These are phyloP conservation scores for Trogon surrucura DNA, from an alignment of 2,113 vertebrate genomes.

Conservation along the genomic window DNA sequence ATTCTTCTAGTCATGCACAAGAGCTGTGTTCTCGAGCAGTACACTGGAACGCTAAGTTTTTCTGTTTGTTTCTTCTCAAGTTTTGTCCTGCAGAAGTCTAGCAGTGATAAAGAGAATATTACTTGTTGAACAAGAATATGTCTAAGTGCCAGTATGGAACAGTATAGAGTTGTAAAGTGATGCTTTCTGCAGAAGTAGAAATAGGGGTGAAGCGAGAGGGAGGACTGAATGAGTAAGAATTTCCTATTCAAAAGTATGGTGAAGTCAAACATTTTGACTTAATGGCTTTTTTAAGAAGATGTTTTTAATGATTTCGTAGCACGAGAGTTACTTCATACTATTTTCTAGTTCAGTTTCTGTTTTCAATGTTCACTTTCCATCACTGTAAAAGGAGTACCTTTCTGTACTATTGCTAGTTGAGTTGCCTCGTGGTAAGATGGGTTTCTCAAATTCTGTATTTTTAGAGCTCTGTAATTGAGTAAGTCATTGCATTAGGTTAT, in stretches of 20 bases:
- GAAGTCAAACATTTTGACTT: neutral
- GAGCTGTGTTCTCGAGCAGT: neutral
- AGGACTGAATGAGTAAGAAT: neutral
- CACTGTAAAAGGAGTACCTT: neutral
- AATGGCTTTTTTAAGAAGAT: neutral
- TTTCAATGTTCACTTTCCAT: neutral
- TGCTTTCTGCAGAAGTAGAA: neutral
- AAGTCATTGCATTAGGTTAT: neutral
- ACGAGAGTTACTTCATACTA: neutral
- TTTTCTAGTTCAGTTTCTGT: neutral
- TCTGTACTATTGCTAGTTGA: neutral
- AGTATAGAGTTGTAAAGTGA: neutral
- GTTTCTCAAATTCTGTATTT: neutral
- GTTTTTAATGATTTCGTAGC: neutral
- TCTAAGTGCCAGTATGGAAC: neutral
- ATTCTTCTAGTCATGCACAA: neutral
- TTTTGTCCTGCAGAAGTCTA: neutral
- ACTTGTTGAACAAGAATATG: neutral
- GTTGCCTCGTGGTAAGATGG: neutral
- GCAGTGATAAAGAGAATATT: neutral
- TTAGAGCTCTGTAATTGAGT: neutral
- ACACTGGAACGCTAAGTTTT: neutral
- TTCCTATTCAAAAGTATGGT: neutral
- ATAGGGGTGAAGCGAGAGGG: neutral
- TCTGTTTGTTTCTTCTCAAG: neutral